Evolutionary conservation across 2,113 vertebrate genomes (phyloP).

Genomic region (Eulemur macaco): DNA sequence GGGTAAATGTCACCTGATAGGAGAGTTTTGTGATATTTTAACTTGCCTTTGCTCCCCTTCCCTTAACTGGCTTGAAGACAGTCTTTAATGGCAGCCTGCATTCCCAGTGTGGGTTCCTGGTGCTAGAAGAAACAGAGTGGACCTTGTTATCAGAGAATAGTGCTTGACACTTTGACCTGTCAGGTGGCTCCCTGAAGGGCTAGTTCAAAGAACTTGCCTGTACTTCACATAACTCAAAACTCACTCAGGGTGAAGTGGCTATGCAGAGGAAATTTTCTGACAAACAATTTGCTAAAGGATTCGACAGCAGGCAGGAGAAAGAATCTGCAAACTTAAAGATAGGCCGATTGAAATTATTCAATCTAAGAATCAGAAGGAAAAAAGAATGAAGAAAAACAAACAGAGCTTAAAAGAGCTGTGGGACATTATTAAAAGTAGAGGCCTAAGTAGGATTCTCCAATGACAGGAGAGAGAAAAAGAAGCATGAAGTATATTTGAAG

Average conservation of each 20-base stretch:
- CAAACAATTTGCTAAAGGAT: not conserved
- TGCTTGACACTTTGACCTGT: not conserved
- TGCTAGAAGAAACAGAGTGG: not conserved
- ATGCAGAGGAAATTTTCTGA: not conserved
- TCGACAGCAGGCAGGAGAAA: not conserved
- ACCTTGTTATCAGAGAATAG: not conserved
- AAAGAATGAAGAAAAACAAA: not conserved
- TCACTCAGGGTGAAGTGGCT: not conserved
- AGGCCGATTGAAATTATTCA: not conserved
- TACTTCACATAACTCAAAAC: not conserved
- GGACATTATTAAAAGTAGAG: not conserved
- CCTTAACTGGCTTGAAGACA: not conserved
- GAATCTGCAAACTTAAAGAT: not conserved
- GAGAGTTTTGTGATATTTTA: not conserved
- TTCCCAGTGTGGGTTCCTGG: not conserved
- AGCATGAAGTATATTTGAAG: not conserved
- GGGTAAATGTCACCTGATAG: not conserved
- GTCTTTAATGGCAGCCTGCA: not conserved
- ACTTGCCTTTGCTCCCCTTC: not conserved
- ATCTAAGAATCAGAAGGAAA: not conserved
- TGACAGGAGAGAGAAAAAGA: not conserved
- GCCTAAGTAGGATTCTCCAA: not conserved
- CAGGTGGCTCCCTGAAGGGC: not conserved
- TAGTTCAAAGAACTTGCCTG: not conserved
- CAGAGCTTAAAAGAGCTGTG: not conserved